These are phyloP conservation scores for Hirtodrosophila confusa DNA, from an alignment of 2,888 invertebrate genomes.

Conservation along the genomic window DNA sequence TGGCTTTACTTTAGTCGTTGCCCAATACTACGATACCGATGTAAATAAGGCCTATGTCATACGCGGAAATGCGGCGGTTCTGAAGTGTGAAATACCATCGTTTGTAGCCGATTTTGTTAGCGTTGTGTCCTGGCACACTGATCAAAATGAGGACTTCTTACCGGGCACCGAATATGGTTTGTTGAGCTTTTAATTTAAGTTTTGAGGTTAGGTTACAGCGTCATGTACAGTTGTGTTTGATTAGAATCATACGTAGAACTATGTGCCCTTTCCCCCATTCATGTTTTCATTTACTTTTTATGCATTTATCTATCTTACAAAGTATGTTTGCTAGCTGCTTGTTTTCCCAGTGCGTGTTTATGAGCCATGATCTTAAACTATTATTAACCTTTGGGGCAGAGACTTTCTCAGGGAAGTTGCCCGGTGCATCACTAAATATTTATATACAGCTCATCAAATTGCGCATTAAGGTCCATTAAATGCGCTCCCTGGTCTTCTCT, in stretches of 20 bases:
- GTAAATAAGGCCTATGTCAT: constrained; percentile 96
- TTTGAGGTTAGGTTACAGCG: constrained; percentile 21
- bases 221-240: constrained; percentile 22
- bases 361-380: constrained; percentile 56
- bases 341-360: constrained; percentile 56
- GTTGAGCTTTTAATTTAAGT: constrained; percentile 46
- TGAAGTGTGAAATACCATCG: constrained; percentile 95
- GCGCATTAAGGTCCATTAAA: constrained; percentile 61
- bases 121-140: constrained; percentile 94
- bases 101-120: constrained; percentile 96
- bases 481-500: constrained; percentile 30
- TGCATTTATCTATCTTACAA: constrained; percentile 30
- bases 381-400: constrained; percentile 55
- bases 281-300: constrained; percentile 44
- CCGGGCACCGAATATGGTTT: constrained; percentile 84
- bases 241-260: constrained; percentile 7
- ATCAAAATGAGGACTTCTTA: constrained; percentile 85
- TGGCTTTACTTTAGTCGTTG: constrained; percentile 88
- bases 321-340: constrained; percentile 22
- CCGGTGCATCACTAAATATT: constrained; percentile 45
- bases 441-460: constrained; percentile 47
- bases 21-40: constrained; percentile 95
- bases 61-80: constrained; percentile 93
- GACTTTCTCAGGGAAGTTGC: constrained; percentile 64
- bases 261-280: constrained; percentile 20